Conservation (phyloP, 2,113 vertebrate species). For the Peromyscus californicus region DNA sequence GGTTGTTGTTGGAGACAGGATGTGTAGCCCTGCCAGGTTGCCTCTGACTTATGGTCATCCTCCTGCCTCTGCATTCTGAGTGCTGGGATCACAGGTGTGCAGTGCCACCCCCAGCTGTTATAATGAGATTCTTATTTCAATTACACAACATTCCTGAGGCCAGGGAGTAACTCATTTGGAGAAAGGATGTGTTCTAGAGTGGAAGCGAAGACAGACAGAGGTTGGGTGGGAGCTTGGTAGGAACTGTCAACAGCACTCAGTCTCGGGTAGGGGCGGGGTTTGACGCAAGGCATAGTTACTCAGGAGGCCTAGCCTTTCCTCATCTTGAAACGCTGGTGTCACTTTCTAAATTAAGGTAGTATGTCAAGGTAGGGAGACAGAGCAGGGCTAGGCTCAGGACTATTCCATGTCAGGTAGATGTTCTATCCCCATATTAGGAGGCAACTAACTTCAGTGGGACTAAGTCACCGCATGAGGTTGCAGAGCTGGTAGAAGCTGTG, state of each 20-base stretch:
- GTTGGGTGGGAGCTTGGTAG: background rate
- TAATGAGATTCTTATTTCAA: background rate
- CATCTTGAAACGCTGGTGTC: background rate
- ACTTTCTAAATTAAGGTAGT: background rate
- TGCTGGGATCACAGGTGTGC: background rate
- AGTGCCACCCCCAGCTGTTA: background rate
- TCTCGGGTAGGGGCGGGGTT: background rate
- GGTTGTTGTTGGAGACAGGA: background rate
- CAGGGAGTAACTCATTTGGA: background rate
- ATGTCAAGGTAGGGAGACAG: background rate
- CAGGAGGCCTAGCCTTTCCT: background rate
- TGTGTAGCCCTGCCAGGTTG: background rate
- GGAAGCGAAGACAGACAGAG: background rate
- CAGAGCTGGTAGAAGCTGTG: background rate
- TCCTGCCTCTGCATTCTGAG: background rate
- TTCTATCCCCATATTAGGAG: background rate
- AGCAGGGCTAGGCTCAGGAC: background rate
- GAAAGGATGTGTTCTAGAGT: background rate
- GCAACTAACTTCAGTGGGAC: background rate
- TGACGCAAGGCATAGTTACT: background rate
- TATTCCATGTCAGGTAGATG: too few relatives aligned
- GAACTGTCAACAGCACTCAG: background rate
- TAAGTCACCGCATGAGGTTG: too few relatives aligned
- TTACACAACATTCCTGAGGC: background rate
- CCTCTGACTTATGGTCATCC: background rate